Conservation (phyloP, 2,797 vertebrate genomes). For the Parotocinclus haroldoi region DNA sequence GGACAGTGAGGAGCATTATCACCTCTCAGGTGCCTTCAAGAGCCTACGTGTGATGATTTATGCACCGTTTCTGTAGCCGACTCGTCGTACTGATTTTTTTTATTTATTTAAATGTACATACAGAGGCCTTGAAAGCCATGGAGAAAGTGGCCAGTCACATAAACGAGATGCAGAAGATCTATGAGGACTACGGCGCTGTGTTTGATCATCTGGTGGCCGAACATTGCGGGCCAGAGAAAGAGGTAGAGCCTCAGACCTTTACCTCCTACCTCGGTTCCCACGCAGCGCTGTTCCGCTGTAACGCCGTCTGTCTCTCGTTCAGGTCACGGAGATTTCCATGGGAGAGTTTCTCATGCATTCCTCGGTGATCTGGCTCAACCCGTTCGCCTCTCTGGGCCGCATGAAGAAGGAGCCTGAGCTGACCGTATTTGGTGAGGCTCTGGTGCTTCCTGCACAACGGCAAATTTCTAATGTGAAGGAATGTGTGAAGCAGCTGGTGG, state of each 20-base stretch:
- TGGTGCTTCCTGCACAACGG: not conserved
- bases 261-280: no score
- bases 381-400: constrained; percentile 86
- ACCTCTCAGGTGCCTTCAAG: constrained; percentile 80
- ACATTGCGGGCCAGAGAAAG: constrained; percentile 86
- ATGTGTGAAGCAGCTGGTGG: no score
- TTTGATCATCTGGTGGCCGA: constrained; percentile 95
- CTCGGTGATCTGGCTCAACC: constrained; percentile 90
- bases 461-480: no score
- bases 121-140: constrained; percentile 96
- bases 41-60: not conserved
- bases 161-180: constrained; percentile 99
- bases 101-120: constrained; percentile 16
- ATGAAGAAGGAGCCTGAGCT: constrained; percentile 92
- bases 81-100: no score
- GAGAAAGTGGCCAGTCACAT: constrained; percentile 98
- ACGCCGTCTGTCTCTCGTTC: constrained; percentile 24
- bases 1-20: constrained; percentile 95
- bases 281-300: no score
- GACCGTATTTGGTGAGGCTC: constrained; percentile 86
- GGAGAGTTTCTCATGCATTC: constrained; percentile 95
- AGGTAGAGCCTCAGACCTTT: constrained; percentile 66
- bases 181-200: constrained; percentile 93
- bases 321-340: constrained; percentile 98
- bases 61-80: not conserved